Evolutionary conservation across 2,113 vertebrate species (phyloP).

Genomic region (Propithecus coquereli): DNA sequence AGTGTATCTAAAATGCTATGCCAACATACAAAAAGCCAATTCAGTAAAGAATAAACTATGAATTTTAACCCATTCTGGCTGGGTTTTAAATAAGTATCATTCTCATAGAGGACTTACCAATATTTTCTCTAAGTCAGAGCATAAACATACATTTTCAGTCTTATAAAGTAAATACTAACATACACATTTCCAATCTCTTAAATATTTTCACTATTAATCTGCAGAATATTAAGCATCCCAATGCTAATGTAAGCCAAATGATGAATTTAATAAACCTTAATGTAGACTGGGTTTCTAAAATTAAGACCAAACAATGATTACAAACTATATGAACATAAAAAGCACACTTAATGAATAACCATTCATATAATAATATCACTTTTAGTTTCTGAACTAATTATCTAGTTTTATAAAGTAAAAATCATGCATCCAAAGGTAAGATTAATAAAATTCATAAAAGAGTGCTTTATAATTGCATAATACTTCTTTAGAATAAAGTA

Average conservation of each 20-base stretch:
- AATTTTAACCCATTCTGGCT: not conserved
- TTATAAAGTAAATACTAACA: slow-evolving; percentile 6
- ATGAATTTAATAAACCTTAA: not conserved
- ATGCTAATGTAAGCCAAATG: not conserved
- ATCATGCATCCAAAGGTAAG: slow-evolving; percentile 1
- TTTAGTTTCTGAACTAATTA: slow-evolving; percentile 11
- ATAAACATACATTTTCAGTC: slow-evolving; percentile 36
- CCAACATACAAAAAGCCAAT: slow-evolving; percentile 1
- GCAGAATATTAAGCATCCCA: not conserved
- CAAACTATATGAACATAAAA: slow-evolving; percentile 32
- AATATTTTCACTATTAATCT: not conserved
- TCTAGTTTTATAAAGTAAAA: slow-evolving; percentile 51
- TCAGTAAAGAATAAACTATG: not conserved
- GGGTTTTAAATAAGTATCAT: slow-evolving; percentile 20
- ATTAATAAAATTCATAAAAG: slow-evolving; percentile 41
- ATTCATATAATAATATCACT: not conserved
- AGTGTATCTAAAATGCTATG: not conserved
- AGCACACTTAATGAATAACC: not conserved
- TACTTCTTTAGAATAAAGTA: slow-evolving; percentile 69
- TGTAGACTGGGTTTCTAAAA: not conserved
- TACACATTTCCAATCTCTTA: not conserved
- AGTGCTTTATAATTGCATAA: slow-evolving; percentile 32
- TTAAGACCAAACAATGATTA: not conserved
- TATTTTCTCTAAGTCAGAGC: not conserved
- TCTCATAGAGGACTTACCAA: not conserved